A percentile compares a stretch with the other conserved stretches of the same genome.
Evolutionary conservation across 2,113 vertebrate species (phyloP).

Genomic region (Fregetta grallaria): DNA sequence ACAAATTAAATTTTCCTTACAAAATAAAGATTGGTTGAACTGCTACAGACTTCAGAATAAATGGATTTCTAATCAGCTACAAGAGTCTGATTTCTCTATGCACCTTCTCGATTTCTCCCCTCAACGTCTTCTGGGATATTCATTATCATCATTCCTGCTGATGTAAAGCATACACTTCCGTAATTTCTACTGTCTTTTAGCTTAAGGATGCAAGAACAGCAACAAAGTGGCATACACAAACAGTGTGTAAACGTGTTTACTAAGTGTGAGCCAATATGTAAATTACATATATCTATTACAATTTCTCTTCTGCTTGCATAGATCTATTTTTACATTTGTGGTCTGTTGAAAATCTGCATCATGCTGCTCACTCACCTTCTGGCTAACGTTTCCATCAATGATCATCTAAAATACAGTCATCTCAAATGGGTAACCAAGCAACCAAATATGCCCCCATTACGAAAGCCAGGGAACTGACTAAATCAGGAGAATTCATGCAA

Average conservation of each 20-base stretch:
- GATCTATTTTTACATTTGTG: neutral
- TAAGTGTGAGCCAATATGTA: neutral
- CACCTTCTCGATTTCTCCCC: neutral
- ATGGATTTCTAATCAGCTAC: neutral
- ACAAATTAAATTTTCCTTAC: slow-evolving; percentile 48
- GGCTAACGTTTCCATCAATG: slow-evolving; percentile 1
- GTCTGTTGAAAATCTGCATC: neutral
- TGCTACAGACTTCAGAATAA: slow-evolving; percentile 1
- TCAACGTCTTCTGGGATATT: neutral
- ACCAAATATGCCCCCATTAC: slow-evolving; percentile 12
- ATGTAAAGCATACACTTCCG: neutral
- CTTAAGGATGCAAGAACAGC: neutral
- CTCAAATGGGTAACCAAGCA: slow-evolving; percentile 40
- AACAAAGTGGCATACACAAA: neutral
- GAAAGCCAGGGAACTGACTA: neutral
- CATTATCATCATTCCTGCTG: neutral
- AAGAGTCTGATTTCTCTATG: neutral
- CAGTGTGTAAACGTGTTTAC: neutral
- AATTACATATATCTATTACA: neutral
- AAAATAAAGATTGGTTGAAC: slow-evolving; percentile 25
- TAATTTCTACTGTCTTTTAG: neutral
- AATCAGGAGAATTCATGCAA: slow-evolving; percentile 3
- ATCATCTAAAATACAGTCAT: slow-evolving; percentile 21
- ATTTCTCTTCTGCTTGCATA: neutral
- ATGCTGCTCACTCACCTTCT: neutral